These are phyloP conservation scores for Branchinecta lynchi DNA, from an alignment of 1,140 invertebrate species.

Conservation along the genomic window DNA sequence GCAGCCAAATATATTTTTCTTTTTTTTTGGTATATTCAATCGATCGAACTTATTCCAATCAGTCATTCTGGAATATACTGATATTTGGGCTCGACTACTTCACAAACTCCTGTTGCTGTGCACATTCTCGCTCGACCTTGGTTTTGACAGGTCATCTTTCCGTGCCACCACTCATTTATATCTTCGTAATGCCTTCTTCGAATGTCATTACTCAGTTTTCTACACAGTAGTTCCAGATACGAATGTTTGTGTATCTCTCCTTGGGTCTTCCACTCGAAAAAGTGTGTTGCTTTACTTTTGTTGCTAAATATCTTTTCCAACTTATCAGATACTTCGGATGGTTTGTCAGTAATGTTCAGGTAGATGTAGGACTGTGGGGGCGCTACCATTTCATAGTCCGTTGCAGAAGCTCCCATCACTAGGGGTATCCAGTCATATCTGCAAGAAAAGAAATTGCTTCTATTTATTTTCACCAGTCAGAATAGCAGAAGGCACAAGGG, in stretches of 20 bases:
- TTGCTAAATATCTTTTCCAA: background rate
- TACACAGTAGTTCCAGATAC: background rate
- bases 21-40: no score
- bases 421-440: background rate
- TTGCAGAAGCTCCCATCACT: background rate
- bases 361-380: background rate
- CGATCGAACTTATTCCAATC: no score
- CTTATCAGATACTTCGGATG: background rate
- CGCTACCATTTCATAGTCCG: background rate
- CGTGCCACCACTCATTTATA: slow-evolving; percentile 1
- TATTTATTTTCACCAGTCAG: background rate
- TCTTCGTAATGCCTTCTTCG: background rate
- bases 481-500: background rate
- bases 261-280: background rate
- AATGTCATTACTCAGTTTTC: background rate
- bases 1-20: no score
- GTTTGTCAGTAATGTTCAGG: background rate
- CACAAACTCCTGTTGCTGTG: slow-evolving; percentile 1
- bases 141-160: background rate
- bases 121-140: background rate
- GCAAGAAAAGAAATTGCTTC: background rate
- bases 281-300: background rate
- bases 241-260: background rate
- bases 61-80: background rate
- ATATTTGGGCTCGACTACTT: background rate